A percentile compares a stretch with the other conserved stretches of the same genome.
These are phyloP conservation scores for Phengaris arion DNA, from an alignment of 2,888 invertebrate species.

Conservation along the genomic window DNA sequence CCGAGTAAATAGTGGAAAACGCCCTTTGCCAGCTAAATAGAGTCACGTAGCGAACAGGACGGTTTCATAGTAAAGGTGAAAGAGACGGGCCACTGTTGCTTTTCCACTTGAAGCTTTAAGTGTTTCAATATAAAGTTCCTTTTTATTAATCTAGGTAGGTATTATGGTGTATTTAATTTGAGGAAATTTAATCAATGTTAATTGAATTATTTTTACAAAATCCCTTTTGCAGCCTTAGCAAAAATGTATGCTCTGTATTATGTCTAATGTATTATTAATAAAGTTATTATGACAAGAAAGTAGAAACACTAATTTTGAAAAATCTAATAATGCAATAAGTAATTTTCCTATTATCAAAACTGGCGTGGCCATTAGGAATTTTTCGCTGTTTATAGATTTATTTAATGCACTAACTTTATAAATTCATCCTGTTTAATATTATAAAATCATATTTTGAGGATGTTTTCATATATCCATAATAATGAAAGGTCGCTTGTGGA, in stretches of 20 bases:
- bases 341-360: too few relatives aligned
- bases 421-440: too few relatives aligned
- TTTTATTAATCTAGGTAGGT: neutral
- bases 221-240: too few relatives aligned
- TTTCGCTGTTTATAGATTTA: too few relatives aligned
- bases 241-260: too few relatives aligned
- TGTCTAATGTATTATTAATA: too few relatives aligned
- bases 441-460: neutral
- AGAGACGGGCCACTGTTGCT: conserved; percentile 35
- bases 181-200: neutral
- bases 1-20: conserved; percentile 62
- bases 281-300: too few relatives aligned
- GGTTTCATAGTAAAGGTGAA: conserved; percentile 52
- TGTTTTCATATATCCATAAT: conserved; percentile 2
- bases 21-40: conserved; percentile 63
- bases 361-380: too few relatives aligned
- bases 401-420: too few relatives aligned
- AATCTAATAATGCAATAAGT: neutral
- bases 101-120: conserved; percentile 14
- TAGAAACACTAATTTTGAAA: too few relatives aligned
- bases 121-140: neutral
- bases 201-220: neutral
- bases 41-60: conserved; percentile 69
- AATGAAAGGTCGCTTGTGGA: conserved; percentile 10
- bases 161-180: neutral